These are phyloP conservation scores for Anthrax anthrax DNA, from an alignment of 2,888 invertebrate genomes.

Conservation along the genomic window DNA sequence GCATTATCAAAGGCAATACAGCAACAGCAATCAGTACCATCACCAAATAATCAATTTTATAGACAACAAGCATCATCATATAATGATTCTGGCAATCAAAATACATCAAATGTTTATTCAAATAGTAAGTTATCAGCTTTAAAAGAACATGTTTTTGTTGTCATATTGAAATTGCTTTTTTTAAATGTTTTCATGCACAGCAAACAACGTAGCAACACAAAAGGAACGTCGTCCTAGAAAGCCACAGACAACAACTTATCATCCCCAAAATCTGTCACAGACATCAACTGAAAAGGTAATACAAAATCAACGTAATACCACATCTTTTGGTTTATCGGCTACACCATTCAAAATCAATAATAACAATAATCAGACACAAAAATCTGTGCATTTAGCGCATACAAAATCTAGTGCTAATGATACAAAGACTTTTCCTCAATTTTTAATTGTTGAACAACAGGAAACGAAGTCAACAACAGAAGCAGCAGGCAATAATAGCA, in stretches of 20 bases:
- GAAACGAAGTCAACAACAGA: conserved; percentile 11
- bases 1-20: conserved; percentile 35
- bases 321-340: conserved; percentile 3
- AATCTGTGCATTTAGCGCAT: conserved; percentile 39
- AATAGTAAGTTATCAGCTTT: not conserved
- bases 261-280: conserved; percentile 7
- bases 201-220: not conserved
- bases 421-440: conserved; percentile 61
- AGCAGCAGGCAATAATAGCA: not conserved
- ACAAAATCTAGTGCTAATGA: conserved; percentile 47
- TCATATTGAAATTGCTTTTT: not conserved
- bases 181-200: not conserved
- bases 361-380: not conserved
- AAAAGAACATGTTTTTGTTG: not conserved
- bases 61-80: conserved; percentile 34
- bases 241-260: not conserved
- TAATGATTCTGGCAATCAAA: not conserved
- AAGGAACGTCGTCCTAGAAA: not conserved
- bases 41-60: not conserved
- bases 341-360: conserved; percentile 18
- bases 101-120: not conserved
- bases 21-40: conserved; percentile 30
- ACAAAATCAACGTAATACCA: no score
- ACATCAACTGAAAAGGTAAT: conserved; percentile 8
- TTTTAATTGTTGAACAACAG: conserved; percentile 30